Conservation (phyloP, 2,888 invertebrate species). For the Diaphora mendica region DNA sequence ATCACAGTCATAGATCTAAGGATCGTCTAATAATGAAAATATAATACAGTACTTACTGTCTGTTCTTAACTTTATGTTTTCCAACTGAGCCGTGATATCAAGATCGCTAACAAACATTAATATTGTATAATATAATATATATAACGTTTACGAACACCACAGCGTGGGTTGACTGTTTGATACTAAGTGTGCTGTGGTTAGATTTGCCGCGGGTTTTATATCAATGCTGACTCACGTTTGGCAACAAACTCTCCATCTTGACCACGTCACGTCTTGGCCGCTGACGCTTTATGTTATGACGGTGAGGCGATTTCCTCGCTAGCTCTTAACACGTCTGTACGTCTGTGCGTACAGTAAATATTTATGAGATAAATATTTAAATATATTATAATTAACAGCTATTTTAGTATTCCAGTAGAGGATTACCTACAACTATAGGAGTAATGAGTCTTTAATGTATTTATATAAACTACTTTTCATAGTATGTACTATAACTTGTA, state of each 20-base stretch:
- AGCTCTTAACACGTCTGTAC: constrained; percentile 26
- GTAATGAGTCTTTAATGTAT: background rate
- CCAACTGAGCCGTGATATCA: constrained; percentile 71
- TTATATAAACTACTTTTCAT: background rate
- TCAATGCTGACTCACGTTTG: constrained; percentile 75
- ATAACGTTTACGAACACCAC: constrained; percentile 45
- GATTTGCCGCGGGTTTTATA: constrained; percentile 74
- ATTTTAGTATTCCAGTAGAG: background rate
- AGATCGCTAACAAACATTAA: constrained; percentile 79
- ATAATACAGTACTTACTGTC: constrained; percentile 65
- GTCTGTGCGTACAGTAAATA: constrained; percentile 22
- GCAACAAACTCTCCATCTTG: constrained; percentile 69
- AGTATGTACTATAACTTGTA: background rate
- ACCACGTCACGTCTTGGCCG: constrained; percentile 67
- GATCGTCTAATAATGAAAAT: background rate
- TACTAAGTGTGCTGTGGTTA: constrained; percentile 67
- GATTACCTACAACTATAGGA: background rate
- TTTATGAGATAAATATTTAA: constrained; percentile 7
- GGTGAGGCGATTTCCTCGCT: constrained; percentile 53
- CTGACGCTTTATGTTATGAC: constrained; percentile 75
- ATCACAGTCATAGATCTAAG: background rate
- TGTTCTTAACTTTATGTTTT: constrained; percentile 69
- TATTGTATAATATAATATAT: constrained; percentile 31
- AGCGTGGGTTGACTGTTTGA: constrained; percentile 54
- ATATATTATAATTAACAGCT: constrained; percentile 12